These are phyloP conservation scores for Temnothorax rugatulus DNA, from an alignment of 2,888 invertebrate genomes.

Conservation along the genomic window DNA sequence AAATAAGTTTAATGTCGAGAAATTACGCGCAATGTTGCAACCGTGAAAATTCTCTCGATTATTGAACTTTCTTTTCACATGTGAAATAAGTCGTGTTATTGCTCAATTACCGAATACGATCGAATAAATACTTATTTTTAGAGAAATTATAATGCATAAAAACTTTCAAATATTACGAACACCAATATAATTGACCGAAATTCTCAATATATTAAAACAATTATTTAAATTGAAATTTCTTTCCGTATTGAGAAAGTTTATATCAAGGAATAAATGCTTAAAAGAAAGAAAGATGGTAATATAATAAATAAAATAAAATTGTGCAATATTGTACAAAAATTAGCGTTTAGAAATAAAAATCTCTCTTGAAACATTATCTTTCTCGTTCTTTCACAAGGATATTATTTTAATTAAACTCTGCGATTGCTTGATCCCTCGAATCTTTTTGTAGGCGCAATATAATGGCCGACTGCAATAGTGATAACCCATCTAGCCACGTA, in stretches of 20 bases:
- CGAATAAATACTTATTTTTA: neutral
- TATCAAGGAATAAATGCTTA: too few species aligned
- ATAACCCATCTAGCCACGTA: neutral
- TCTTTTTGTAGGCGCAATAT: neutral
- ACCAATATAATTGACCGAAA: neutral
- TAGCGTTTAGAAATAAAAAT: neutral
- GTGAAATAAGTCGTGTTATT: neutral
- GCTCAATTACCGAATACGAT: neutral
- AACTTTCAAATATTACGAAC: neutral
- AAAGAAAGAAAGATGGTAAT: neutral
- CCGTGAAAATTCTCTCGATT: constrained; percentile 2
- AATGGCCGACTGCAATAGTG: neutral
- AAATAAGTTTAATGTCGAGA: constrained; percentile 34
- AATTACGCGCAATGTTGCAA: constrained; percentile 17
- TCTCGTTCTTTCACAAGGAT: neutral
- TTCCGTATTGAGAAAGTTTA: neutral
- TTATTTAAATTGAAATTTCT: neutral
- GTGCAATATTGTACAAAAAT: neutral
- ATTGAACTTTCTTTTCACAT: neutral
- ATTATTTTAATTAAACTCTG: neutral
- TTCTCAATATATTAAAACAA: neutral
- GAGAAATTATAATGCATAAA: neutral
- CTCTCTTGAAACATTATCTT: neutral
- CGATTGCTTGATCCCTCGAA: neutral
- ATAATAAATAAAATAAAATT: neutral